Evolutionary conservation across 2,888 invertebrate species (phyloP), one percentile per base, ranked within the genome.

Genomic region (Diarsia rubi): DNA sequence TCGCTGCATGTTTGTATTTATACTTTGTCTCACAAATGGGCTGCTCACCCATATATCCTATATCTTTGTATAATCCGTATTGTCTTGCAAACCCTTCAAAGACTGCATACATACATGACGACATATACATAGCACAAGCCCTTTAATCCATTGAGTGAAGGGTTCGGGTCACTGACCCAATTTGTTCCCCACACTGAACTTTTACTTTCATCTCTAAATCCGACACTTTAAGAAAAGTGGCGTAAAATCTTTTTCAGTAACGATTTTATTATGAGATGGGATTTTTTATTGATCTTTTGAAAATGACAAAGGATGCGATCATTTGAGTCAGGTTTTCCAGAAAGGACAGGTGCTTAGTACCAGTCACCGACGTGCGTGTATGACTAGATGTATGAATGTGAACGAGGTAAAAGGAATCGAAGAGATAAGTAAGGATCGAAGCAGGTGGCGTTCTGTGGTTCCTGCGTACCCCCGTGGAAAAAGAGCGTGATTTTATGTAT

Each of bases 151-250:
- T 12, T 24, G 71, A 71, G 57, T 63, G 54, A 79, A 79, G 73
- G 75, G 82, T 77, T 74, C 47, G 54, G 85, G 80, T 79, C 78
- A 82, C 49, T 84, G 86, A 85, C 84, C 86, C 73, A 79, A 76
- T 84, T 86, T 66, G 19, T 63, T 49, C 74, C 66, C 44, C 59
- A 57, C 75, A 68, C 47, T 67, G 69, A 73, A 66, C 47, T 27
- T 67, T 57, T 63, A 60, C 73, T 67, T 84, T 82, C 64, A 83
- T 79, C 79, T 59, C 49, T 75, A 59, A 79, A 65, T 65, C 60
- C 62, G 71, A 37, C 64, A 45, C 31, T 75, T 69, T 31, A 83
- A 65, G 79, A 70, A 73, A 47, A 49, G 19, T 68, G 54, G 27
- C 66, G 64, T 37, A 16, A 77, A 70, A 64, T 70, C 24, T 70